These are phyloP conservation scores for Drosophila quinaria DNA, from an alignment of 2,888 invertebrate species.

Conservation along the genomic window DNA sequence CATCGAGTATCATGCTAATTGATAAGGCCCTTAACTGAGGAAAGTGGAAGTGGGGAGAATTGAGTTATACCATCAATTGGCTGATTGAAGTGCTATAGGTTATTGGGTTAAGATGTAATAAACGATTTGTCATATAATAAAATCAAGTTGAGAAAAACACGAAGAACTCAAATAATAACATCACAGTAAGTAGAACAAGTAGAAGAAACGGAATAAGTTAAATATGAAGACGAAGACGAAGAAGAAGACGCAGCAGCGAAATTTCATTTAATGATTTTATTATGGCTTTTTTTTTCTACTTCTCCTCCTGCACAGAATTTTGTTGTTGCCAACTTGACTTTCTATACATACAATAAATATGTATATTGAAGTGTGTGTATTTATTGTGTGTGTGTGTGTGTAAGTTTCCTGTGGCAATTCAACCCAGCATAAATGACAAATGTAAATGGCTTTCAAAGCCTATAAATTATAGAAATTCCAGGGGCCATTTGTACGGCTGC, in stretches of 20 bases:
- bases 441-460: constrained; percentile 77
- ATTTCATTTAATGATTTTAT: constrained; percentile 70
- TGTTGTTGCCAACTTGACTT: constrained; percentile 38
- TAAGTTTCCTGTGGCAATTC: constrained; percentile 48
- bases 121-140: constrained; percentile 57
- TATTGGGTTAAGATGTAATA: constrained; percentile 46
- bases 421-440: constrained; percentile 68
- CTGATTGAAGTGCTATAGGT: constrained; percentile 48
- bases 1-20: constrained; percentile 36
- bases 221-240: background rate
- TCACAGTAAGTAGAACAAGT: constrained; percentile 9
- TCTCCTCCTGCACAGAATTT: background rate
- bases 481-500: constrained; percentile 69
- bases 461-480: constrained; percentile 78
- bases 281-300: constrained; percentile 36
- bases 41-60: background rate
- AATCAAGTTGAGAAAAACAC: constrained; percentile 45
- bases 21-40: constrained; percentile 18
- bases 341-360: constrained; percentile 39
- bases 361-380: constrained; percentile 15
- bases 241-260: constrained; percentile 6
- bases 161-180: constrained; percentile 44
- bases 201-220: background rate
- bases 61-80: constrained; percentile 26
- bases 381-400: constrained; percentile 11